Conservation (phyloP, 1,140 invertebrate genomes). For the Drosophila burlai region DNA sequence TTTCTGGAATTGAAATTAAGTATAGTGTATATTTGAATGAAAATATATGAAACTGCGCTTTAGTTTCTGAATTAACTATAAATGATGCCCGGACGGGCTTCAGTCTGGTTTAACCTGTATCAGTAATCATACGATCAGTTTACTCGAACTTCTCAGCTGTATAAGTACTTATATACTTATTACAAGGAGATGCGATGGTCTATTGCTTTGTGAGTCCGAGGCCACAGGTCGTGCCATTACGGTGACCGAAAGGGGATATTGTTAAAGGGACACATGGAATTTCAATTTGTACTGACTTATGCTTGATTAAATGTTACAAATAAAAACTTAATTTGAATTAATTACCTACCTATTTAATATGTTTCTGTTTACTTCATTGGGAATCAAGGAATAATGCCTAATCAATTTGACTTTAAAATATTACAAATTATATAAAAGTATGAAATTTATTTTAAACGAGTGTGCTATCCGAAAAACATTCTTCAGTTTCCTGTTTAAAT, state of each 20-base stretch:
- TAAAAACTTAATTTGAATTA: neutral
- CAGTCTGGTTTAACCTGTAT: neutral
- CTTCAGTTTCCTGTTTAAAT: neutral
- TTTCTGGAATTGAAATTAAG: too few relatives aligned
- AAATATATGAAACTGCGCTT: too few relatives aligned
- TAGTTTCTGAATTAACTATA: too few relatives aligned
- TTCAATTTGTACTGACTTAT: neutral
- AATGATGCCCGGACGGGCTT: too few relatives aligned
- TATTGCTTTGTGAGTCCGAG: neutral
- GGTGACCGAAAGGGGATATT: conserved; percentile 28
- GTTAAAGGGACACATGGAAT: conserved; percentile 15
- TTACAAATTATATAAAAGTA: neutral
- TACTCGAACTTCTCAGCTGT: neutral
- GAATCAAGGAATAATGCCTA: neutral
- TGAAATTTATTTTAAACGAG: neutral
- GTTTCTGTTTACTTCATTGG: neutral
- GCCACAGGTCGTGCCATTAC: conserved; percentile 38
- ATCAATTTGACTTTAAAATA: neutral
- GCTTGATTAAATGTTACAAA: neutral
- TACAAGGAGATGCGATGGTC: conserved; percentile 21
- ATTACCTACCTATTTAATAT: neutral
- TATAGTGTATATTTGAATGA: too few relatives aligned
- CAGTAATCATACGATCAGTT: neutral
- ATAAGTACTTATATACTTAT: too few relatives aligned
- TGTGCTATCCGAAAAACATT: neutral